These are phyloP conservation scores for Apoda limacodes DNA, from an alignment of 2,888 invertebrate genomes.

Conservation along the genomic window DNA sequence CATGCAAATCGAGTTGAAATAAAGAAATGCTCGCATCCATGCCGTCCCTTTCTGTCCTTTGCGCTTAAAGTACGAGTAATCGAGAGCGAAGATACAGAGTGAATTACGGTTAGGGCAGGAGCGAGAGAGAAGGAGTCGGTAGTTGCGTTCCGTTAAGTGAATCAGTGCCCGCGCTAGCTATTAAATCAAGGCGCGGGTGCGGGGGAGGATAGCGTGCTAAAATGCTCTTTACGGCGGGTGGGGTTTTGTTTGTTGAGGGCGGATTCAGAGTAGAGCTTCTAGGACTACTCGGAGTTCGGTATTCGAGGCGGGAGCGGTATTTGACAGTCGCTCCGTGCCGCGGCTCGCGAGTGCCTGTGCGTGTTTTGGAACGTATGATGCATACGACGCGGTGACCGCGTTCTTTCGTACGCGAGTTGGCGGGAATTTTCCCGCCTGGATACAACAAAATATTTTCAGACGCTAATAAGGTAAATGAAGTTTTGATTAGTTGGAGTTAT, in stretches of 20 bases:
- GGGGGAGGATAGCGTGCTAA: slow-evolving; percentile 56
- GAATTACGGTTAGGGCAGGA: slow-evolving; percentile 30
- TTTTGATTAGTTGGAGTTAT: too few species aligned
- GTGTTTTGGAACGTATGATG: slow-evolving; percentile 36
- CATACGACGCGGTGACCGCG: slow-evolving; percentile 60
- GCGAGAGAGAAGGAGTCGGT: slow-evolving; percentile 49
- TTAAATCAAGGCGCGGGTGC: slow-evolving; percentile 65
- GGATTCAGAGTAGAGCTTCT: slow-evolving; percentile 58
- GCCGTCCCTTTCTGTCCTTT: slow-evolving; percentile 43
- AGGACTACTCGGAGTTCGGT: slow-evolving; percentile 27
- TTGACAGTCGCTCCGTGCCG: slow-evolving; percentile 35
- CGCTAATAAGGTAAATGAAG: slow-evolving; percentile 62
- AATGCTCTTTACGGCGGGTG: slow-evolving; percentile 65
- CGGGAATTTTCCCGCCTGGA: slow-evolving; percentile 65
- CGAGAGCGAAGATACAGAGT: slow-evolving; percentile 26
- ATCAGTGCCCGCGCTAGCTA: slow-evolving; percentile 68
- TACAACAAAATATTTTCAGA: slow-evolving; percentile 68
- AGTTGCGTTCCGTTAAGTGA: slow-evolving; percentile 68
- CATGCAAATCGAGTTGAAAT: slow-evolving; percentile 67
- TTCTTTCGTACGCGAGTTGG: slow-evolving; percentile 46
- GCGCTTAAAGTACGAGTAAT: slow-evolving; percentile 25
- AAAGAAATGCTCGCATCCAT: slow-evolving; percentile 57
- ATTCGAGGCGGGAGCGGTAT: slow-evolving; percentile 21
- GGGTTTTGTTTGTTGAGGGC: slow-evolving; percentile 68
- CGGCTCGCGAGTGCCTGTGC: slow-evolving; percentile 40